These are phyloP conservation scores for Scaptomyza graminum DNA, from an alignment of 1,140 invertebrate genomes.

Conservation along the genomic window DNA sequence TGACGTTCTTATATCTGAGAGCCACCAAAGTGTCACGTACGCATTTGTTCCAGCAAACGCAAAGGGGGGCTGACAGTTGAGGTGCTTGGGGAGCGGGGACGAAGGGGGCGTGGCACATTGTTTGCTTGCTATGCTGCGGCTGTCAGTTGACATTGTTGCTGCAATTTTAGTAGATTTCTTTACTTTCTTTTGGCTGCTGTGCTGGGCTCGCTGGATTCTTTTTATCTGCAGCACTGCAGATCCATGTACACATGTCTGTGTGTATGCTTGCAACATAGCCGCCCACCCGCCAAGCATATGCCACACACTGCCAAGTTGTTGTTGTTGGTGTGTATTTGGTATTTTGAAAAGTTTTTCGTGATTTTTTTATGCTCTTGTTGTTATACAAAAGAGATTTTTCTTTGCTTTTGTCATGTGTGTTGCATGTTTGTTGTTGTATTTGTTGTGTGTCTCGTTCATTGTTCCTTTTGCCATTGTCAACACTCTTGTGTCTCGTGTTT, in stretches of 20 bases:
- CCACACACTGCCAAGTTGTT: constrained; percentile 48
- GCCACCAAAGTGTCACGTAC: constrained; percentile 81
- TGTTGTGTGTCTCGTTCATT: constrained; percentile 56
- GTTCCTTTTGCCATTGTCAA: constrained; percentile 70
- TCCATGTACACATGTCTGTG: neutral
- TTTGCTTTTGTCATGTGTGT: constrained; percentile 57
- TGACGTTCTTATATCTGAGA: constrained; percentile 79
- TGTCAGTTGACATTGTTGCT: constrained; percentile 63
- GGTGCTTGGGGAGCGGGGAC: neutral
- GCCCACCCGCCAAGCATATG: constrained; percentile 51
- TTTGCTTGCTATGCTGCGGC: constrained; percentile 39
- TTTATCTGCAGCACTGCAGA: constrained; percentile 53
- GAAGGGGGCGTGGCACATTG: constrained; percentile 21
- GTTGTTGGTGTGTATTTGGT: constrained; percentile 10
- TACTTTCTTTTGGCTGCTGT: constrained; percentile 56
- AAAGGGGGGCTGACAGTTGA: constrained; percentile 23
- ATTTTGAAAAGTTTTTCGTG: constrained; percentile 59
- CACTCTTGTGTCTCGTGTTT: constrained; percentile 51
- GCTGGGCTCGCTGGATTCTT: constrained; percentile 49
- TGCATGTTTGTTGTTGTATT: constrained; percentile 25
- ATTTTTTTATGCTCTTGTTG: constrained; percentile 69
- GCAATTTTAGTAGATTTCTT: constrained; percentile 52
- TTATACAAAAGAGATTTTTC: constrained; percentile 57
- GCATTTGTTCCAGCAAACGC: constrained; percentile 67
- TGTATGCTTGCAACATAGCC: neutral